Conservation (phyloP, 2,113 vertebrate genomes). For the Epinephelus moara region DNA sequence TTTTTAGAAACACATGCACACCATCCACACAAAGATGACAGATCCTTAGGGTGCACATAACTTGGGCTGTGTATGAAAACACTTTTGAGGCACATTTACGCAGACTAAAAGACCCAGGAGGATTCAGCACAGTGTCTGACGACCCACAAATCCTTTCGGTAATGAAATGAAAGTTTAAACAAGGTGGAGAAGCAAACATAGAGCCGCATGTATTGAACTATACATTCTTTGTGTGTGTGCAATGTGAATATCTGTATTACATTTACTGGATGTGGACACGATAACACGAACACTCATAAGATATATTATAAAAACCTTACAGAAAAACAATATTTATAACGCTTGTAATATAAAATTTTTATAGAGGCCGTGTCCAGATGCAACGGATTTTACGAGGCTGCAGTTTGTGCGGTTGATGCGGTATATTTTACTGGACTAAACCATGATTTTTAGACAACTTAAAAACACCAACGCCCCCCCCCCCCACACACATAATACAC, state of each 20-base stretch:
- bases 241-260: background rate
- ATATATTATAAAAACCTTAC: background rate
- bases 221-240: background rate
- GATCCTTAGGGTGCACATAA: background rate
- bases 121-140: background rate
- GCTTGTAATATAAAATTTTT: background rate
- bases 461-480: background rate
- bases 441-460: background rate
- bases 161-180: background rate
- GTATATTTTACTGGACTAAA: no score
- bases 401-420: no score
- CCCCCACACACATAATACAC: background rate
- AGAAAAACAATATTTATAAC: background rate
- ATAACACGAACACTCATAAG: background rate
- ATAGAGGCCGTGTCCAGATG: background rate
- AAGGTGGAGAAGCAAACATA: slow-evolving; percentile 10
- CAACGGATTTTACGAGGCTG: no score
- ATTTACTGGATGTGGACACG: background rate
- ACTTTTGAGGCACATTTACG: slow-evolving; percentile 4
- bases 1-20: background rate
- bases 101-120: background rate
- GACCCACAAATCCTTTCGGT: slow-evolving; percentile 1
- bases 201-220: background rate
- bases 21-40: background rate
- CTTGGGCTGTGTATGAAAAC: background rate